Evolutionary conservation across 2,113 vertebrate species (phyloP).

Genomic region (Mobula birostris): DNA sequence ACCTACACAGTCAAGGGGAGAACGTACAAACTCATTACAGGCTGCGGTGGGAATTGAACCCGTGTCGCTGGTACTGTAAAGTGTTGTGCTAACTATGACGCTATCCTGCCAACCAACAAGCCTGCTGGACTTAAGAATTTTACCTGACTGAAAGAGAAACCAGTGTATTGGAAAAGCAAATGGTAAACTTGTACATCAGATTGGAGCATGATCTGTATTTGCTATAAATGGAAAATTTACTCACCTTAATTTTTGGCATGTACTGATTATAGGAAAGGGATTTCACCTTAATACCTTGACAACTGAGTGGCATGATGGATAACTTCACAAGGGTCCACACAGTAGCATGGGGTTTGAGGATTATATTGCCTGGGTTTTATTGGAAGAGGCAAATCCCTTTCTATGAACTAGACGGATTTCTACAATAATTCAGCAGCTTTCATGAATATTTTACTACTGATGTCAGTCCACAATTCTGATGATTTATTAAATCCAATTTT

Average conservation of each 20-base stretch:
- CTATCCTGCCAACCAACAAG: too few species aligned
- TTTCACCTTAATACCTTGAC: background rate
- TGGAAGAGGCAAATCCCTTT: background rate
- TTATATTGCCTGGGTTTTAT: background rate
- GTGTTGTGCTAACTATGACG: too few species aligned
- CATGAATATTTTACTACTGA: constrained; percentile 13
- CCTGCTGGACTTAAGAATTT: background rate
- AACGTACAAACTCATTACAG: too few species aligned
- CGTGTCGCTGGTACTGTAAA: too few species aligned
- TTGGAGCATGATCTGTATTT: background rate
- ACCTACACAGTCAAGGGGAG: too few species aligned
- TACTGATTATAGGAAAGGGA: background rate
- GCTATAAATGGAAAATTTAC: background rate
- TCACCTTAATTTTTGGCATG: background rate
- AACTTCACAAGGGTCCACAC: background rate
- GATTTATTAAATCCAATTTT: constrained; percentile 23
- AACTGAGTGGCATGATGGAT: background rate
- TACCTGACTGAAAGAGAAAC: background rate
- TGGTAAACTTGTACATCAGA: background rate
- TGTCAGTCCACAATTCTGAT: background rate
- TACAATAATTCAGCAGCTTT: background rate
- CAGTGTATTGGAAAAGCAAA: background rate
- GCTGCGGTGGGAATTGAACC: too few species aligned
- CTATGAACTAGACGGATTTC: background rate
- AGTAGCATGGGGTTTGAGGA: background rate